Evolutionary conservation across 1,140 invertebrate genomes (phyloP).

Genomic region (Diploscapter pachys): DNA sequence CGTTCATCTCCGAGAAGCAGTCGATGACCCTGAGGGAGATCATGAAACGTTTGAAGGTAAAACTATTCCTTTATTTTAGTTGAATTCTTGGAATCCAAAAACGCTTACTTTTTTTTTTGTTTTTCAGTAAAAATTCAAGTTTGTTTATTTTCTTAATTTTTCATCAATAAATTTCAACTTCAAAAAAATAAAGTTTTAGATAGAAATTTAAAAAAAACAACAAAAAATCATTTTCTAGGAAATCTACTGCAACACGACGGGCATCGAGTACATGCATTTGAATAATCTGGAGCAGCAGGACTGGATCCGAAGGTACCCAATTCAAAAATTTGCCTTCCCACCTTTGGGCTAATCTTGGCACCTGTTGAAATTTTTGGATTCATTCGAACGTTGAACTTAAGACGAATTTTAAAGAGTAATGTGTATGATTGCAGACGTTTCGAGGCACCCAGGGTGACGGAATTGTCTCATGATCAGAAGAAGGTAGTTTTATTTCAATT

Average conservation of each 20-base stretch:
- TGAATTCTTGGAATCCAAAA: not conserved
- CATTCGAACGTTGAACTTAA: no score
- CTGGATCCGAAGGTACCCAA: constrained; percentile 79
- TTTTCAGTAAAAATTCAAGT: no score
- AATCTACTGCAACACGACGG: constrained; percentile 69
- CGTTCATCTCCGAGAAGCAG: constrained; percentile 88
- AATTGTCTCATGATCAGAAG: constrained; percentile 84
- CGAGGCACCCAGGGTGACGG: constrained; percentile 88
- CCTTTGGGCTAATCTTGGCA: no score
- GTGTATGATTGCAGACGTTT: constrained; percentile 65
- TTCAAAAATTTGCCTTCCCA: no score
- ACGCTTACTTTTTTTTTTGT: no score
- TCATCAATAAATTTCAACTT: no score
- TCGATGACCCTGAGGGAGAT: constrained; percentile 87
- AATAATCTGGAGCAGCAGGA: constrained; percentile 97
- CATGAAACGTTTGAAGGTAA: constrained; percentile 79
- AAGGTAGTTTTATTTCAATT: constrained; percentile 59
- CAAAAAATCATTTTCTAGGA: constrained; percentile 57
- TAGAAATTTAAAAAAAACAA: no score
- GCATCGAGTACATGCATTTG: constrained; percentile 99
- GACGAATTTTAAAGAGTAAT: no score
- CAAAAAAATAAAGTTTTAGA: no score
- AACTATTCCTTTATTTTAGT: constrained; percentile 58
- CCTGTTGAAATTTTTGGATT: no score
- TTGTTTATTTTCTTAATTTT: no score